Evolutionary conservation across 1,140 invertebrate genomes (phyloP).

Genomic region (Fopius arisanus): DNA sequence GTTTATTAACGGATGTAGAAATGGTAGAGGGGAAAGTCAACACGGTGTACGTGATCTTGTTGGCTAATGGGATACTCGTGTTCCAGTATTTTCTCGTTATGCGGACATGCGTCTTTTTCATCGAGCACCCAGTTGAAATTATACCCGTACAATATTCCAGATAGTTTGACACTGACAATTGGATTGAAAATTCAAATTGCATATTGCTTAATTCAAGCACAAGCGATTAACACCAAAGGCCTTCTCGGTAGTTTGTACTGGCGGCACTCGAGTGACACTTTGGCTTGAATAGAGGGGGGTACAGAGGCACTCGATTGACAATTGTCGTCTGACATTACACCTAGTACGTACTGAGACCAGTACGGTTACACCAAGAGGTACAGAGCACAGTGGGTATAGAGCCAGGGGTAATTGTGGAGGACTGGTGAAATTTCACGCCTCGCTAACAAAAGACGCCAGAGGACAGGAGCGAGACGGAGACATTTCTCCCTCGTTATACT

Average conservation of each 20-base stretch:
- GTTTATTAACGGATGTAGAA: constrained; percentile 23
- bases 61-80: constrained; percentile 63
- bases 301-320: constrained; percentile 12
- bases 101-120: constrained; percentile 60
- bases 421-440: constrained; percentile 62
- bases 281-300: constrained; percentile 9
- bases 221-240: constrained; percentile 9
- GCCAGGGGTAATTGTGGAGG: constrained; percentile 55
- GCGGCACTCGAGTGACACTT: constrained; percentile 14
- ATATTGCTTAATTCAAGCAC: constrained; percentile 17
- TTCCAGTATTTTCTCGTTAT: constrained; percentile 55
- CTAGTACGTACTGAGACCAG: background rate
- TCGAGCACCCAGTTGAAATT: constrained; percentile 62
- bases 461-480: constrained; percentile 29
- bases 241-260: background rate
- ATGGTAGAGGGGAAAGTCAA: constrained; percentile 19
- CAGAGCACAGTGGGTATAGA: constrained; percentile 13
- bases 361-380: constrained; percentile 5
- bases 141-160: too few species aligned
- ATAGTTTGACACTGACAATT: background rate
- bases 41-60: constrained; percentile 58
- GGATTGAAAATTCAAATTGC: background rate
- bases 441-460: constrained; percentile 59
- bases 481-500: constrained; percentile 30
- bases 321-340: constrained; percentile 9